These are phyloP conservation scores for Nemotelus nigrinus DNA, from an alignment of 2,888 invertebrate genomes.

Conservation along the genomic window DNA sequence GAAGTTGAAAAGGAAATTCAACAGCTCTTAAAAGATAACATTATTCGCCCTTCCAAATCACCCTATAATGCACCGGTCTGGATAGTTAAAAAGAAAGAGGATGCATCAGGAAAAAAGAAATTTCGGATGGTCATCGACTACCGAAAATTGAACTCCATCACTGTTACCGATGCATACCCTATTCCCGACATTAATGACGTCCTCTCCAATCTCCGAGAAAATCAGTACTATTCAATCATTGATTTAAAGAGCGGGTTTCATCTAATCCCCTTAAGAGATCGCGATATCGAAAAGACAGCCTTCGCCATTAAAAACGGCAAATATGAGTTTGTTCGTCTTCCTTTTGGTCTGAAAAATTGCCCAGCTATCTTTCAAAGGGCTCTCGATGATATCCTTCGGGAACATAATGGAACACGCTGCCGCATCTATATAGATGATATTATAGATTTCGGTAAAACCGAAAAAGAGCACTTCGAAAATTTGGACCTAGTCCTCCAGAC, in stretches of 20 bases:
- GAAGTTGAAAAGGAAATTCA: slow-evolving; percentile 30
- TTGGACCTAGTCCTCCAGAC: slow-evolving; percentile 22
- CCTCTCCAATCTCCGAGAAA: slow-evolving; percentile 45
- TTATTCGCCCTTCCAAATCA: slow-evolving; percentile 52
- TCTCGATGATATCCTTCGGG: slow-evolving; percentile 45
- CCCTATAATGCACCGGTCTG: slow-evolving; percentile 53
- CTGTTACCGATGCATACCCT: slow-evolving; percentile 37
- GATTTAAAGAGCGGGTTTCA: slow-evolving; percentile 45
- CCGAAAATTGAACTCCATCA: slow-evolving; percentile 30
- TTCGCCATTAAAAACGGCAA: slow-evolving; percentile 47
- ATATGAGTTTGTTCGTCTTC: slow-evolving; percentile 46
- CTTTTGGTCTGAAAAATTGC: slow-evolving; percentile 47
- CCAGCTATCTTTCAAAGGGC: slow-evolving; percentile 47
- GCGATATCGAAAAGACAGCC: slow-evolving; percentile 45
- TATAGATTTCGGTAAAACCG: neutral
- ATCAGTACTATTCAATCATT: slow-evolving; percentile 26
- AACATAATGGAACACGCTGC: slow-evolving; percentile 41
- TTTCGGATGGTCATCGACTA: slow-evolving; percentile 29
- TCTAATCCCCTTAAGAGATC: slow-evolving; percentile 46
- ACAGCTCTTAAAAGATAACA: slow-evolving; percentile 37
- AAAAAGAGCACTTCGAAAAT: slow-evolving; percentile 15
- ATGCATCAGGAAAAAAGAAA: slow-evolving; percentile 45
- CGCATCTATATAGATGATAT: slow-evolving; percentile 25
- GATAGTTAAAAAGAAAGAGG: slow-evolving; percentile 23
- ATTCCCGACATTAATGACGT: slow-evolving; percentile 44